Percentiles rank a stretch among this genome's conserved stretches.
phyloP scores from a whole-genome alignment of 2,113 vertebrate genomes.

The Neotoma lepida region DNA sequence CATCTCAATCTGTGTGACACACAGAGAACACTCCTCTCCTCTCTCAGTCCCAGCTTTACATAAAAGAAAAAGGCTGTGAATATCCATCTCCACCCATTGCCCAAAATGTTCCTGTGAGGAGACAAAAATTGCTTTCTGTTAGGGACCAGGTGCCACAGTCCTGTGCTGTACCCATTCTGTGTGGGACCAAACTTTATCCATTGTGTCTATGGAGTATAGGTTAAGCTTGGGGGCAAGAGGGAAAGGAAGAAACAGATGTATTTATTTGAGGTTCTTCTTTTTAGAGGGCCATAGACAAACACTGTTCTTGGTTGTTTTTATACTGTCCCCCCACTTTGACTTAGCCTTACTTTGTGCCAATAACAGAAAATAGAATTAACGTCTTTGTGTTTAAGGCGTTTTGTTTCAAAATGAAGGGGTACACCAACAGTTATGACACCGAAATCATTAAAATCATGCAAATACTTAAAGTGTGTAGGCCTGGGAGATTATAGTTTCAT shows the following conservation, averaged over 20 bases:
- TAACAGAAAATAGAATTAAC: constrained; percentile 85
- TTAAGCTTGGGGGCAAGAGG: constrained; percentile 35
- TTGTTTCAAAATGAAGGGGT: constrained; percentile 83
- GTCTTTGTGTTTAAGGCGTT: constrained; percentile 82
- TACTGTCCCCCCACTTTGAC: constrained; percentile 64
- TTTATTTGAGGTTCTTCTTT: background rate
- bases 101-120: background rate
- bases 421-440: constrained; percentile 85
- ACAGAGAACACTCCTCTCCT: background rate
- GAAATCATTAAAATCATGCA: constrained; percentile 91
- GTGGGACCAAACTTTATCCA: background rate
- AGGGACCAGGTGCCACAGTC: constrained; percentile 3
- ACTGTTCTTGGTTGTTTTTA: constrained; percentile 70
- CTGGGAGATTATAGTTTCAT: constrained; percentile 92
- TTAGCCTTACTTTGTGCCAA: constrained; percentile 74
- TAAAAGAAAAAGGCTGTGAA: constrained; percentile 35
- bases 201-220: background rate
- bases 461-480: constrained; percentile 88
- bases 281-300: background rate
- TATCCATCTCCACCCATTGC: background rate
- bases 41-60: background rate
- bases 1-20: background rate
- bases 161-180: background rate
- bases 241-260: constrained; percentile 22
- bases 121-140: constrained; percentile 37